Evolutionary conservation across 2,797 vertebrate genomes (phyloP), one percentile per base, ranked within the genome.

Genomic region (Gymnothorax reevesii): DNA sequence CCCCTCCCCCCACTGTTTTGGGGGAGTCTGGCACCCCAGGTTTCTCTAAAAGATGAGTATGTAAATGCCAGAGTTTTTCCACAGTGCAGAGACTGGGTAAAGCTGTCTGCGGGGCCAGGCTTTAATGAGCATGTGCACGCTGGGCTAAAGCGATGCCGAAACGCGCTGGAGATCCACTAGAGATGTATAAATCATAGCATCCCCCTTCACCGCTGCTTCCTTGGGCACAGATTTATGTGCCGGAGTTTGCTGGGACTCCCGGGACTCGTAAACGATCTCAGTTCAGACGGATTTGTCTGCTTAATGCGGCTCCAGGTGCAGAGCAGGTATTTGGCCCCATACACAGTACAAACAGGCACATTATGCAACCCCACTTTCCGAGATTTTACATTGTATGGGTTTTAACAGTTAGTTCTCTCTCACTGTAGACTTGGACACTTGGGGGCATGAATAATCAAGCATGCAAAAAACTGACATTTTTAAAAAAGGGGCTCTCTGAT

Each of bases 121-220:
- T 17, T 62, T 83, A 75, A 87, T 8, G 52, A 83, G 66, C 52
- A 77, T 33, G n/a, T 13, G 57, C 75, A 7, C 83, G 59, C 82
- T 57, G 66, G 55, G 64, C 82, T 57, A 77, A 22, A 54, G 57
- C 57, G 42, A 57, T 22, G 20, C 49, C 33, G 80, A 64, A 22
- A 83, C 49, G 33, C 7, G 27, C 79, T 54, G 66, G 7, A 73
- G 55, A 73, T 27, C 20, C 57, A 52, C 7, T 57, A 27, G 13
- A 73, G 66, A 73, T 86, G 17, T 9, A 86, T 33, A 57, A 69
- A 84, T 84, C n/a, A 71, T 42, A 52, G 59, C 20, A 52, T 60
- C n/a, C 54, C n/a, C 54, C 27, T 12, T 8, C 52, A 15, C 55
- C 83, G 33, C 64, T 7, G 54, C 57, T n/a, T 83, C 15, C 59